Percentiles rank a stretch among this genome's conserved stretches.
Evolutionary conservation across 35 echinoderm and acorn worm species (phyloP).

Genomic region (Stichopus chloronotus): DNA sequence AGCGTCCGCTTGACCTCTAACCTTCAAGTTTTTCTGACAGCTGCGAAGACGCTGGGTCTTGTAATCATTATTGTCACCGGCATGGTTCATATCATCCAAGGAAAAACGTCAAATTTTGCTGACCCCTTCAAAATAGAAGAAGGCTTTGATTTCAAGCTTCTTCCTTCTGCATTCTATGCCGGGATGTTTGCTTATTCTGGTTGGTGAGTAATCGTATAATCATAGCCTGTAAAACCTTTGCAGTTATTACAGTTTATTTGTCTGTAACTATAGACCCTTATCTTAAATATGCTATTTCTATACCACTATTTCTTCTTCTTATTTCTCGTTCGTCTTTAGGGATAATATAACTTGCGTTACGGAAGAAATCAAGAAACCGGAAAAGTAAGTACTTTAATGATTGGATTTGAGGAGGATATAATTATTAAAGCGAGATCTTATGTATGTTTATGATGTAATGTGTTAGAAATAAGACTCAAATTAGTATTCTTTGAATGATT

Average conservation of each 20-base stretch:
- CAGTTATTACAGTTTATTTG: not conserved
- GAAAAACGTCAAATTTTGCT: slow-evolving; percentile 25
- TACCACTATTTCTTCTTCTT: not conserved
- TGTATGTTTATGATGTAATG: too few species aligned
- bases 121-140: not conserved
- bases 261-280: too few species aligned
- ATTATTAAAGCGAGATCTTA: not conserved
- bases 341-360: slow-evolving; percentile 48
- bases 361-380: slow-evolving; percentile 49
- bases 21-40: slow-evolving; percentile 23
- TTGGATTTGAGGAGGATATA: not conserved
- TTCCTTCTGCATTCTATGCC: slow-evolving; percentile 46
- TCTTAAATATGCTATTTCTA: not conserved
- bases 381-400: slow-evolving; percentile 38
- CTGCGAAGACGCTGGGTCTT: slow-evolving; percentile 11
- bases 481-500: too few species aligned
- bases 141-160: slow-evolving; percentile 11
- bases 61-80: slow-evolving; percentile 36
- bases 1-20: slow-evolving; percentile 25
- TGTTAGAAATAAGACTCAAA: too few species aligned
- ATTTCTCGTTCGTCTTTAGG: slow-evolving; percentile 5
- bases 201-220: not conserved
- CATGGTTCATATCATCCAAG: slow-evolving; percentile 1
- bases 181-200: slow-evolving; percentile 48
- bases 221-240: not conserved